Evolutionary conservation across 2,113 vertebrate genomes (phyloP).

Genomic region (Oenanthe melanoleuca): DNA sequence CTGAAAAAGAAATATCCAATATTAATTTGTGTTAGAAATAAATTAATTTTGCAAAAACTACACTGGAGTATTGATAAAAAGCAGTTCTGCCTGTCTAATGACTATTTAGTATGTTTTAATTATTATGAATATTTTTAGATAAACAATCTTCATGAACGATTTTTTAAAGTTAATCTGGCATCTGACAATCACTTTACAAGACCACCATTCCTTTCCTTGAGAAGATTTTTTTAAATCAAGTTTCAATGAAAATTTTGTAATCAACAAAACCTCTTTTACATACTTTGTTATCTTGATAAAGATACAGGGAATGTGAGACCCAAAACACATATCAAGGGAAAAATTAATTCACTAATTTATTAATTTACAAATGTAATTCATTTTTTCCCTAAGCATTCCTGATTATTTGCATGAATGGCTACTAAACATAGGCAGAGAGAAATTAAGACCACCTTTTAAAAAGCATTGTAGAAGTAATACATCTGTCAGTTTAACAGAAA

Average conservation of each 20-base stretch:
- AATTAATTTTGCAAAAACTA: neutral
- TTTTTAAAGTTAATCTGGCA: neutral
- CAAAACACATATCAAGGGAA: neutral
- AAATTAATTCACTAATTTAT: neutral
- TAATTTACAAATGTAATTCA: neutral
- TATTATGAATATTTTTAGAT: neutral
- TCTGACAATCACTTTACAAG: neutral
- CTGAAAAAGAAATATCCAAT: constrained; percentile 73
- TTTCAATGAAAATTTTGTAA: neutral
- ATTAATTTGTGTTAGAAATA: neutral
- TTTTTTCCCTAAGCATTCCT: neutral
- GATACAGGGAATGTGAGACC: neutral
- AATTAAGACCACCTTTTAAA: neutral
- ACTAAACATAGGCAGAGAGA: neutral
- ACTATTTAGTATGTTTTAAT: neutral
- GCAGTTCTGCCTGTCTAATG: neutral
- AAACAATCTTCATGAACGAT: neutral
- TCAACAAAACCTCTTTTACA: neutral
- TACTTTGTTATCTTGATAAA: neutral
- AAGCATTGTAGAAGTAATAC: neutral
- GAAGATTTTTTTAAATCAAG: neutral
- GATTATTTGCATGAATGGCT: neutral
- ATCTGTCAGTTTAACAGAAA: neutral
- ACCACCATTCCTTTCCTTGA: neutral
- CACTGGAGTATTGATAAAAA: neutral